Base-by-base conservation (phyloP, 2,113 vertebrate genomes). In the Nesogale talazaci region DNA sequence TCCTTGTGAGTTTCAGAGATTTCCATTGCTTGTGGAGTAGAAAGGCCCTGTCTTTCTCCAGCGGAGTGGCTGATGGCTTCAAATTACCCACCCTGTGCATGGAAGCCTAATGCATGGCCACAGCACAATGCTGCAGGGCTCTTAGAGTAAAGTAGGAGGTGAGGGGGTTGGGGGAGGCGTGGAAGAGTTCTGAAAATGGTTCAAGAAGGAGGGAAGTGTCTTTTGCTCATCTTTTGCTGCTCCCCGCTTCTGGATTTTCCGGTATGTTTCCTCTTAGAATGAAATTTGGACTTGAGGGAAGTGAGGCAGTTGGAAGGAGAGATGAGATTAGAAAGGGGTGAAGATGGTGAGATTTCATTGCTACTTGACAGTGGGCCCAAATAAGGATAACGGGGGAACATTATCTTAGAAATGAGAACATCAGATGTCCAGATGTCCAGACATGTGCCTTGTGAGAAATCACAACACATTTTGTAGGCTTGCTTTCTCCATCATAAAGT, bases 401-500 rank as follows among this genome's bases (percentile, higher is more conserved):
- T 56, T 38, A 40, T 27, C 46, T 70, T 42, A 83, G 76, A 83
- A 40, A 34, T 12, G 40, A 84, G 36, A 84, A 82, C 83, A 92
- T 16, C 22, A 42, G 59, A 61, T 79, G 93, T 36, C 77, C 25
- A 29, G 65, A 34, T 75, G 36, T 86, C 56, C 17, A 80, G 70
- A 59, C 78, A 57, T 16, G 69, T 75, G 38, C 36, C 86, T 29
- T 77, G 65, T 85, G 80, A 42, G 76, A 84, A 83, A 65, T 83
- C 88, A 36, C 12, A n/a, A 90, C 20, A 6, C 29, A 25, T 79
- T 52, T 78, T 56, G 72, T 38, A 89, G 29, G 23, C 34, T 75
- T 0, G 34, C 78, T 52, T 78, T 70, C 83, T 94, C 80, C n/a
- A 29, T 67, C 87, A 80, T 82, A 83, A 91, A 90, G 77, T 89